Conservation (phyloP, 2,797 vertebrate genomes). For the Schizothorax lantsangensis region DNA sequence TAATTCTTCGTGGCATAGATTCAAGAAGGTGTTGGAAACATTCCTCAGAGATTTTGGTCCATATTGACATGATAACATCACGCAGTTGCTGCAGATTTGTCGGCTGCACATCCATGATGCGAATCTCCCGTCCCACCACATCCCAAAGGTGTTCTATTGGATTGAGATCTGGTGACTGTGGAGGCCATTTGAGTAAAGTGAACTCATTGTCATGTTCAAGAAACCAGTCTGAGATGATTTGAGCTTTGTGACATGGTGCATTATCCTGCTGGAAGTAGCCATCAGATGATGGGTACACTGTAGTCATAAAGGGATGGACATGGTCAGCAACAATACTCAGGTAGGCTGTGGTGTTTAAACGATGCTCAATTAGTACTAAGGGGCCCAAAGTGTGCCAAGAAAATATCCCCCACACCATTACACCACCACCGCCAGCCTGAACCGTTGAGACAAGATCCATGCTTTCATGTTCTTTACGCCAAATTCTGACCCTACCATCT, state of each 20-base stretch:
- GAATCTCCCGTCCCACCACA: slow-evolving; percentile 63
- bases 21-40: neutral
- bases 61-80: slow-evolving; percentile 61
- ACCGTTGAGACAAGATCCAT: no score
- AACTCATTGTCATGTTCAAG: neutral
- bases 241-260: slow-evolving; percentile 21
- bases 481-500: no score
- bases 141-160: slow-evolving; percentile 51
- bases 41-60: neutral
- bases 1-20: neutral
- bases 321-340: no score
- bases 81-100: slow-evolving; percentile 68
- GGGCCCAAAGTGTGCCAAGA: no score
- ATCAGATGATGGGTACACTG: slow-evolving; percentile 33
- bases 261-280: slow-evolving; percentile 51
- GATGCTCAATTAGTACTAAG: no score
- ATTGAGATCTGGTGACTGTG: slow-evolving; percentile 52
- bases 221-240: slow-evolving; percentile 33
- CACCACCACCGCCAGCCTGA: no score
- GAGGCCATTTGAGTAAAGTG: neutral
- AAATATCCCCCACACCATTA: no score
- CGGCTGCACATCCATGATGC: slow-evolving; percentile 67
- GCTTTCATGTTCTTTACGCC: no score
- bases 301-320: no score
- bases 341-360: no score